These are phyloP conservation scores for Agrenia bidenticulata DNA, from an alignment of 2,888 invertebrate species.

Conservation along the genomic window DNA sequence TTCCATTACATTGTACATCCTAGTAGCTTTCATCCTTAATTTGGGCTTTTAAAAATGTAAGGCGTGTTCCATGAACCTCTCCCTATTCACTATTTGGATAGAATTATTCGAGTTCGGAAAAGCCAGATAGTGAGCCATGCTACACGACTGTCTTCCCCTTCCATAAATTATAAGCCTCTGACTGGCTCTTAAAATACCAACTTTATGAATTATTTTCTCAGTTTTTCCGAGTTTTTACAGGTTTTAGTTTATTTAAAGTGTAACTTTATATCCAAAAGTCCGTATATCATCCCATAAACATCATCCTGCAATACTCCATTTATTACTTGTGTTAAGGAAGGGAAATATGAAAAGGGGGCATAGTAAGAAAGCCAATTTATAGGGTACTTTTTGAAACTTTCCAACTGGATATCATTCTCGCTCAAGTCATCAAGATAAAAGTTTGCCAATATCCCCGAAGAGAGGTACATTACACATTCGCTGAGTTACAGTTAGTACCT, in stretches of 20 bases:
- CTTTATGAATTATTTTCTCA: conserved; percentile 8
- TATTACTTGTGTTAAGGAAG: conserved; percentile 2
- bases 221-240: conserved; percentile 2
- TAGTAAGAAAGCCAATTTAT: conserved; percentile 28
- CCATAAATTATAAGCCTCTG: conserved; percentile 4
- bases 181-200: conserved; percentile 7
- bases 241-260: too few relatives aligned
- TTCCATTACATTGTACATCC: too few relatives aligned
- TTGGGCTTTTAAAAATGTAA: too few relatives aligned
- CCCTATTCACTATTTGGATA: too few relatives aligned
- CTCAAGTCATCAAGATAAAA: conserved; percentile 34
- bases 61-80: too few relatives aligned
- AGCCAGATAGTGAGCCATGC: too few relatives aligned
- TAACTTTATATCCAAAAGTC: too few relatives aligned
- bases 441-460: conserved; percentile 42
- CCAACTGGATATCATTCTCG: conserved; percentile 22
- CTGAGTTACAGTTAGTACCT: conserved; percentile 21
- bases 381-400: conserved; percentile 24
- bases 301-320: too few relatives aligned
- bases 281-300: too few relatives aligned
- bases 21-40: too few relatives aligned
- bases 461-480: conserved; percentile 5
- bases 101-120: too few relatives aligned
- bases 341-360: conserved; percentile 4
- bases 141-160: not conserved